Evolutionary conservation across 1,140 invertebrate genomes (phyloP).

Genomic region (Caerostris darwini): DNA sequence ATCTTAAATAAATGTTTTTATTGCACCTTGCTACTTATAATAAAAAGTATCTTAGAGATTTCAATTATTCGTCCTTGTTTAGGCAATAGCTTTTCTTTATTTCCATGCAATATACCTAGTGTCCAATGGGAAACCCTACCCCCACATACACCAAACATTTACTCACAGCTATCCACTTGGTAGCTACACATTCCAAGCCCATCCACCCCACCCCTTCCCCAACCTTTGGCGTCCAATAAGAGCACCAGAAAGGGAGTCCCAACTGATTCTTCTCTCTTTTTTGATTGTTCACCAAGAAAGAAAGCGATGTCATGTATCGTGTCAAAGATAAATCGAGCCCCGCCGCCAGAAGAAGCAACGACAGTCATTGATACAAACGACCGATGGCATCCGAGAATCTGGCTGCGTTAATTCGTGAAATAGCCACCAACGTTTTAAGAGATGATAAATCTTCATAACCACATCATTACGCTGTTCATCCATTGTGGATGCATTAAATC

Average conservation of each 20-base stretch:
- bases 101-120: too few species aligned
- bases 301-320: neutral
- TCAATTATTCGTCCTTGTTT: too few species aligned
- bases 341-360: neutral
- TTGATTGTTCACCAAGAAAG: neutral
- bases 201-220: too few species aligned
- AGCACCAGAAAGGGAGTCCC: neutral
- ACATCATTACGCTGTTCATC: conserved; percentile 19
- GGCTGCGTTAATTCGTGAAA: conserved; percentile 11
- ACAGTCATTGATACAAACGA: conserved; percentile 32
- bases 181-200: too few species aligned
- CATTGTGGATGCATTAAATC: neutral
- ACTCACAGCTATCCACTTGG: neutral
- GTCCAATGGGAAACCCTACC: too few species aligned
- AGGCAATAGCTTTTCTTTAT: too few species aligned
- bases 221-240: neutral
- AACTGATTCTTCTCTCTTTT: neutral
- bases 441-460: conserved; percentile 38
- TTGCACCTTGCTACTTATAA: too few species aligned
- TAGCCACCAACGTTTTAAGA: neutral
- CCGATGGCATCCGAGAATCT: neutral
- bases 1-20: too few species aligned
- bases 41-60: too few species aligned
- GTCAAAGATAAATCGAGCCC: conserved; percentile 15
- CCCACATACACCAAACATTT: too few species aligned